phyloP scores from a whole-genome alignment of 2,888 invertebrate species.

The Hypolimnas misippus region DNA sequence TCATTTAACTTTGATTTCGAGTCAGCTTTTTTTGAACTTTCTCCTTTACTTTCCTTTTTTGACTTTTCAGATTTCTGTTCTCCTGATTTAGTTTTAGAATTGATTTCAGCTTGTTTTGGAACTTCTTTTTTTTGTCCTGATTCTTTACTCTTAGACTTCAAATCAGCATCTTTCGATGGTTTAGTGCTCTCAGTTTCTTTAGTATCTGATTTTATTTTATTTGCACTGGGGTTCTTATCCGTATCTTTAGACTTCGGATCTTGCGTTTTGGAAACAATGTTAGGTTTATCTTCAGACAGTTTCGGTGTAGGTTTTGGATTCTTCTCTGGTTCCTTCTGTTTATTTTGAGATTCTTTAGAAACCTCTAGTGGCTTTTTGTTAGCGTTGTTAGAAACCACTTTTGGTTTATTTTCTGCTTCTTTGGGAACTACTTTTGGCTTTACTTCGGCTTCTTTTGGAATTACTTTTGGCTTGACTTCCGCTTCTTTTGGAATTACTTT shows the following conservation, averaged over 20 bases:
- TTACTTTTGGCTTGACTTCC: conserved; percentile 21
- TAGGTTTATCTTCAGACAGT: conserved; percentile 40
- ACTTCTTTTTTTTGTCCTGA: conserved; percentile 47
- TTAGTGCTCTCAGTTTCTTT: conserved; percentile 44
- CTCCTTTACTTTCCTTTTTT: conserved; percentile 11
- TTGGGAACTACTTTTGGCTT: conserved; percentile 49
- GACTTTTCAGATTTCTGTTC: neutral
- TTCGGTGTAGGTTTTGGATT: conserved; percentile 41
- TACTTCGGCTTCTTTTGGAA: conserved; percentile 22
- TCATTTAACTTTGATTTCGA: conserved; percentile 42
- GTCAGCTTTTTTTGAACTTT: conserved; percentile 42
- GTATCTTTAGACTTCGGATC: conserved; percentile 40
- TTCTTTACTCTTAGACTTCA: conserved; percentile 40
- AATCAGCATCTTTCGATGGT: conserved; percentile 20
- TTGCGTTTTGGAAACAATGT: conserved; percentile 52
- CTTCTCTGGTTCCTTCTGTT: conserved; percentile 16
- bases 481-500: conserved; percentile 22
- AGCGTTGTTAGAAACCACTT: conserved; percentile 9
- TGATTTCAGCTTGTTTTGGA: neutral
- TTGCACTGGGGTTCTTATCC: conserved; percentile 53
- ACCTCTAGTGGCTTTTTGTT: conserved; percentile 11
- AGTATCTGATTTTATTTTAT: conserved; percentile 39
- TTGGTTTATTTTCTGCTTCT: conserved; percentile 40
- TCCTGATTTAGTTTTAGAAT: neutral
- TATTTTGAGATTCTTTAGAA: too few relatives aligned